phyloP scores from a whole-genome alignment of 30 jellyfish, hydroid and myxozoan species.

The Turritopsis rubra region DNA sequence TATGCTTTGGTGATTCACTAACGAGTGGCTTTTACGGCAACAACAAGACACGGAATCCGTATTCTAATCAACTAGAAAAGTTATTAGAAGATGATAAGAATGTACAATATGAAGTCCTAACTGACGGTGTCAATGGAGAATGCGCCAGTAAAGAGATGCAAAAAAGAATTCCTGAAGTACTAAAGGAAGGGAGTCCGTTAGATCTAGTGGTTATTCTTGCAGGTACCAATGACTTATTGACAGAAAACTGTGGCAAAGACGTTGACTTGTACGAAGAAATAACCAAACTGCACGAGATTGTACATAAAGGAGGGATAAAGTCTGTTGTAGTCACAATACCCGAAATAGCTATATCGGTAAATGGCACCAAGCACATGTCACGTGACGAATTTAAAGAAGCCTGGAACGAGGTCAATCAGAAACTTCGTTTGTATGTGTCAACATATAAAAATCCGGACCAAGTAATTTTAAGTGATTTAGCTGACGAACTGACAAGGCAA shows the following conservation, averaged over 20 bases:
- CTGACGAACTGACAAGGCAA: conserved; percentile 41
- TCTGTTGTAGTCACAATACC: conserved; percentile 69
- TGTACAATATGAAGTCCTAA: conserved; percentile 26
- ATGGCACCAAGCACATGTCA: background rate
- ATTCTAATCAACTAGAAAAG: conserved; percentile 34
- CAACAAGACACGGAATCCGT: conserved; percentile 59
- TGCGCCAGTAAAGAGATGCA: conserved; percentile 64
- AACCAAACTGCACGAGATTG: conserved; percentile 48
- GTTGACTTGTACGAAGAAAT: conserved; percentile 35
- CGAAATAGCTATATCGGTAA: conserved; percentile 22
- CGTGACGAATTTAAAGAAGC: background rate
- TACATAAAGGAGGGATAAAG: conserved; percentile 39
- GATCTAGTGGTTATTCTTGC: conserved; percentile 68
- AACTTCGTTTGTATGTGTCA: conserved; percentile 42
- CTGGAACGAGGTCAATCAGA: conserved; percentile 47
- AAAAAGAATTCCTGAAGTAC: conserved; percentile 44
- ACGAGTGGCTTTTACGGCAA: conserved; percentile 67
- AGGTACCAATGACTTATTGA: conserved; percentile 75
- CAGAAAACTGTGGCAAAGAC: conserved; percentile 21
- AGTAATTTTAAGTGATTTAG: conserved; percentile 52
- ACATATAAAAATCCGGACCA: conserved; percentile 12
- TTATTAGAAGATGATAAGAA: conserved; percentile 19
- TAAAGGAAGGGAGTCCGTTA: conserved; percentile 21
- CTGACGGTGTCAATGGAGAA: conserved; percentile 66
- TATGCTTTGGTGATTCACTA: conserved; percentile 84